Percentiles rank a stretch among this genome's conserved stretches.
phyloP scores from a whole-genome alignment of 2,797 vertebrate genomes.

The Cirrhinus molitorella region DNA sequence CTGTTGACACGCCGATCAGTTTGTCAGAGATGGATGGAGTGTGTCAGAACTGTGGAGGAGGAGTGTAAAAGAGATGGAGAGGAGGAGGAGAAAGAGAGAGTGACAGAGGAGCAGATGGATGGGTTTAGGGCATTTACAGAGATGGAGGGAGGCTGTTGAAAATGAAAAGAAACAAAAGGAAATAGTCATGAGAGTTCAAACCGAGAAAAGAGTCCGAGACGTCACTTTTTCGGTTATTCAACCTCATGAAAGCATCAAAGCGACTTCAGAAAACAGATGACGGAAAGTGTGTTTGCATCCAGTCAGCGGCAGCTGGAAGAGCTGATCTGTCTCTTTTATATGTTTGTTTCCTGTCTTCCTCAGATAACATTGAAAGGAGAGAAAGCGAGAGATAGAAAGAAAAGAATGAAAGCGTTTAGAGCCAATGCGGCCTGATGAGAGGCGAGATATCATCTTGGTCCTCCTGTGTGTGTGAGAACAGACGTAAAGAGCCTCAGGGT shows the following conservation, averaged over 20 bases:
- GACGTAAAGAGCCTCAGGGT: background rate
- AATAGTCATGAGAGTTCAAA: constrained; percentile 9
- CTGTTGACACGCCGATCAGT: constrained; percentile 45
- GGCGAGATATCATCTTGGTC: constrained; percentile 60
- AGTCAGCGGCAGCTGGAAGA: constrained; percentile 20
- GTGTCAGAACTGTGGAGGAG: constrained; percentile 38
- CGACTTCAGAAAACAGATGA: background rate
- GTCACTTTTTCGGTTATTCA: constrained; percentile 19
- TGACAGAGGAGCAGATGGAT: constrained; percentile 44
- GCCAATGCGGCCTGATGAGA: constrained; percentile 49
- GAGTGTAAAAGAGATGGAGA: constrained; percentile 50
- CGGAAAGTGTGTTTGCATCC: background rate
- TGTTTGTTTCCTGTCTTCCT: constrained; percentile 73
- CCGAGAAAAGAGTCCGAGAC: background rate
- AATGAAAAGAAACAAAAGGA: constrained; percentile 28
- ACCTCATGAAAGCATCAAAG: constrained; percentile 15
- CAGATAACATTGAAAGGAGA: constrained; percentile 76
- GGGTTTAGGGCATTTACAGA: constrained; percentile 35
- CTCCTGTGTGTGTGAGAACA: constrained; percentile 17
- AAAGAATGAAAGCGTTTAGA: constrained; percentile 56
- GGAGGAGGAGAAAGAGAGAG: constrained; percentile 40
- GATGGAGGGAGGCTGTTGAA: constrained; percentile 16
- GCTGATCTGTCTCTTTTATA: constrained; percentile 38
- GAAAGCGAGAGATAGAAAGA: constrained; percentile 30
- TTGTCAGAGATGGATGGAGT: constrained; percentile 53